These are phyloP conservation scores for Sphyrna mokarran DNA, from an alignment of 2,113 vertebrate genomes.

Conservation along the genomic window DNA sequence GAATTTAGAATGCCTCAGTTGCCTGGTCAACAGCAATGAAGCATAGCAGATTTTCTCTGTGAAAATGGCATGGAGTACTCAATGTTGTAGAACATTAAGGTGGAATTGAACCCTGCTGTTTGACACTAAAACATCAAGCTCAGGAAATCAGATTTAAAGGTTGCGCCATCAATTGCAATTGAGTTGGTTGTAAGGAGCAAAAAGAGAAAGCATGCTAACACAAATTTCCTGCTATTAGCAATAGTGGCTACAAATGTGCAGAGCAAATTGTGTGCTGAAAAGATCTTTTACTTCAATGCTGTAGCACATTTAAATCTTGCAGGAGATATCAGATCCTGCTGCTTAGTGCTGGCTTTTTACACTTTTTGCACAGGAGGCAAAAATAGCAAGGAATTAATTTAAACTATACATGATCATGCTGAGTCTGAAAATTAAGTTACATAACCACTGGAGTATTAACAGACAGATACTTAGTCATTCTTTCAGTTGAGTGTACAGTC, in stretches of 20 bases:
- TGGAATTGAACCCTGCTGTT: neutral
- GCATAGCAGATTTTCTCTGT: neutral
- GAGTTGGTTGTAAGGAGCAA: neutral
- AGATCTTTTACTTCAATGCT: neutral
- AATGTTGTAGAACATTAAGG: neutral
- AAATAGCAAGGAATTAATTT: constrained; percentile 23
- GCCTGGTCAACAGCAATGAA: neutral
- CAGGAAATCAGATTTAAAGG: constrained; percentile 22
- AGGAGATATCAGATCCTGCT: neutral
- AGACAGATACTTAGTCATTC: neutral
- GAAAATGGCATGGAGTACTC: neutral
- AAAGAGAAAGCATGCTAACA: neutral
- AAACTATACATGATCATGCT: constrained; percentile 2
- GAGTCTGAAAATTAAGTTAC: constrained; percentile 16
- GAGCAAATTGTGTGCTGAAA: neutral
- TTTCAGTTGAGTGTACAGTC: neutral
- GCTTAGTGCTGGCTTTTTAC: neutral
- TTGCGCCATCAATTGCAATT: neutral
- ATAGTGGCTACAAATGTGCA: neutral
- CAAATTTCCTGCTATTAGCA: neutral
- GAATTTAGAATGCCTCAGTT: neutral
- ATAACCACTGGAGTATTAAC: constrained; percentile 18
- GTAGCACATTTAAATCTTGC: constrained; percentile 1
- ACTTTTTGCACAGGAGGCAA: neutral
- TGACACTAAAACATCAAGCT: neutral